phyloP scores from a whole-genome alignment of 2,113 vertebrate species.

The Prunella himalayana region DNA sequence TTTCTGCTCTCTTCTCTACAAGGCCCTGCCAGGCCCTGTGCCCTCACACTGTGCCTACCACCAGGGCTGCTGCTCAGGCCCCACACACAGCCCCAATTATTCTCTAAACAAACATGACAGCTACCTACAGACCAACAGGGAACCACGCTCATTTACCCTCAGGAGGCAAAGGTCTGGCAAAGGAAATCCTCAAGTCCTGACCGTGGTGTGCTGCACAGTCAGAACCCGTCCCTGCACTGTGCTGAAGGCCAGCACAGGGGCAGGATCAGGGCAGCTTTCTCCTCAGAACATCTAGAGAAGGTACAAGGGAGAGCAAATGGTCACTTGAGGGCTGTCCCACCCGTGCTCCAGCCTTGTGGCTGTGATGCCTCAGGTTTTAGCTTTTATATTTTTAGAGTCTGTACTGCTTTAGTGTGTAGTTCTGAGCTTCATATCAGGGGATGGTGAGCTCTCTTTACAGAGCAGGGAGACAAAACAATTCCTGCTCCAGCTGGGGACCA shows the following conservation, averaged over 20 bases:
- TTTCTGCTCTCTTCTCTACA: background rate
- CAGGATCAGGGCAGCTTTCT: background rate
- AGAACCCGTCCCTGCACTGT: background rate
- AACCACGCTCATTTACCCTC: background rate
- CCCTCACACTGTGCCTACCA: accelerated
- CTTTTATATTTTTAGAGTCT: background rate
- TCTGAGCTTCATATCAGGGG: background rate
- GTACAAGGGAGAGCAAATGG: background rate
- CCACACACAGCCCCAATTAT: background rate
- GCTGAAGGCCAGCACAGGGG: accelerated
- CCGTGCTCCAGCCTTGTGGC: background rate
- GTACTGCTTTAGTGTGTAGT: background rate
- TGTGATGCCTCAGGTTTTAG: background rate
- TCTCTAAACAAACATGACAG: background rate
- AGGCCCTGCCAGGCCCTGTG: background rate
- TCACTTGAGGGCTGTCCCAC: background rate
- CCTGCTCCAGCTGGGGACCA: background rate
- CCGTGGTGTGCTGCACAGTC: background rate
- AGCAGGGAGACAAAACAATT: background rate
- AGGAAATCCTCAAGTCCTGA: accelerated
- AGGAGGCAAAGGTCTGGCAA: background rate
- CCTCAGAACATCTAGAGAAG: background rate
- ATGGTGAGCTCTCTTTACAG: background rate
- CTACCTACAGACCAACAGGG: background rate
- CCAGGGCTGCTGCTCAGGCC: background rate